Base-by-base conservation (phyloP, 2,797 vertebrate genomes). In the Sparidentex hasta region DNA sequence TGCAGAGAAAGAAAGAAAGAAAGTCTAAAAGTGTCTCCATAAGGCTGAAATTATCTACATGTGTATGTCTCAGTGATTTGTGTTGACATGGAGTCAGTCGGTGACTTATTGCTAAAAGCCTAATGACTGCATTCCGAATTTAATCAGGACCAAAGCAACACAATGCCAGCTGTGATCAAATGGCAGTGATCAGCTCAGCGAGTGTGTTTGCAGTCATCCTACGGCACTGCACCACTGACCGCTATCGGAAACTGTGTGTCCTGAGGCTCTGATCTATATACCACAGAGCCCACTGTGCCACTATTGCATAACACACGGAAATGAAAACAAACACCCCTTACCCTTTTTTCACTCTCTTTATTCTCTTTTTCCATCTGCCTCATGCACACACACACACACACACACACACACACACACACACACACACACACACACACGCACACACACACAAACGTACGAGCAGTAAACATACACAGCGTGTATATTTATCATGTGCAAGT, bases 181-280 rank as follows among this genome's bases (percentile, higher is more conserved):
- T 17, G 74, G 44, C 58, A 23, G 43, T 41, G 61, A 66, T 47
- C 47, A 27, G 80, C 33, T 71, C 43, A 52, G 58, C 74, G 64
- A 51, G 57, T 67, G 56, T 74, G 54, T 56, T 66, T 55, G 75
- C 23, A 29, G 27, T 57, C 48, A 71, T 69, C 51, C 44, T 46
- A 79, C 21, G 11, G 62, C 67, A 50, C 74, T 84, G 82, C 87
- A 78, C 71, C 55, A 76, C 66, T 81, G 76, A 77, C 78, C 67
- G 46, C 70, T 76, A 88, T 90, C 71, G 80, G 89, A 90, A 90
- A 80, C 61, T 70, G 52, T 57, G 64, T 84, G 55, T 76, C 93
- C 92, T 71, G 2, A 71, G 88, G 93, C 87, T 83, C 41, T 87
- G 85, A 93, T 94, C 93, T 69, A 88, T 86, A 91, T 72, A 78